Conservation (phyloP, 2,113 vertebrate genomes). For the Myiagra hebetior region DNA sequence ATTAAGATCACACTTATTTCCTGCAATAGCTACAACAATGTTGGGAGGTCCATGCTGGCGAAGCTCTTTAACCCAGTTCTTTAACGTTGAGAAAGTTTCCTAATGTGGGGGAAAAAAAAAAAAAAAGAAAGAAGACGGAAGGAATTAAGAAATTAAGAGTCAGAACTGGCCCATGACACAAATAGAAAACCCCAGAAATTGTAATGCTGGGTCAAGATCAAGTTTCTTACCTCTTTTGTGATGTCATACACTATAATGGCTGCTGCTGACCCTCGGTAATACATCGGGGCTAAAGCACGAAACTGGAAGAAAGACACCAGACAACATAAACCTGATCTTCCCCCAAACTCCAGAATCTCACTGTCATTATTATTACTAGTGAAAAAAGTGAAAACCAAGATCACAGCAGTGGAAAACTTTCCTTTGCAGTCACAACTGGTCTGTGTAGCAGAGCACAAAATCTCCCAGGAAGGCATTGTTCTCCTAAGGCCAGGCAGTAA, state of each 20-base stretch:
- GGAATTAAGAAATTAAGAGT: background rate
- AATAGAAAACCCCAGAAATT: rapidly evolving
- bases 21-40: constrained; percentile 95
- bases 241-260: constrained; percentile 98
- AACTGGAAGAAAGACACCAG: constrained; percentile 76
- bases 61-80: constrained; percentile 98
- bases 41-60: constrained; percentile 95
- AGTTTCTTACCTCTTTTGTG: constrained; percentile 91
- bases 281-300: constrained; percentile 96
- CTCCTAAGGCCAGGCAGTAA: background rate
- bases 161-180: background rate
- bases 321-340: background rate
- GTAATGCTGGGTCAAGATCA: background rate
- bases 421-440: background rate
- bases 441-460: background rate
- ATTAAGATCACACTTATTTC: constrained; percentile 95
- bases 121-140: background rate
- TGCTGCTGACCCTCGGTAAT: constrained; percentile 96
- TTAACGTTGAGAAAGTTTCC: constrained; percentile 95
- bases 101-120: constrained; percentile 17
- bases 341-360: background rate
- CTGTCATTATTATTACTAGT: rapidly evolving
- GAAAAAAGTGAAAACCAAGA: background rate
- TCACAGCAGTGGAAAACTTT: background rate
- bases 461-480: background rate